Percentiles rank a stretch among this genome's conserved stretches.
Evolutionary conservation across 2,888 invertebrate genomes (phyloP).

Genomic region (Lissonota sp.): DNA sequence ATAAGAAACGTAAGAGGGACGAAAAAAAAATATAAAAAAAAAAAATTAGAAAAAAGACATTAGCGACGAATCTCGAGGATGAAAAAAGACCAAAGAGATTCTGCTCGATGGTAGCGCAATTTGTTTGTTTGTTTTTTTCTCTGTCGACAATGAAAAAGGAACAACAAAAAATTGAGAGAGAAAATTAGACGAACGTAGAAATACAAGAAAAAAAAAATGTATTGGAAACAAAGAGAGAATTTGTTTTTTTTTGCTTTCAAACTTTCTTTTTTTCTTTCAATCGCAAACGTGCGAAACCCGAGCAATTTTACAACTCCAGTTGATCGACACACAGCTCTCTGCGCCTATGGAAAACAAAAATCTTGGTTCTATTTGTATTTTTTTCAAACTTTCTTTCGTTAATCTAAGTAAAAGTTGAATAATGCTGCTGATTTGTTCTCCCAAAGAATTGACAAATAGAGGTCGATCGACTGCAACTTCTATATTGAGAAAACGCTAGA

Average conservation of each 20-base stretch:
- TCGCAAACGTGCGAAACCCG: slow-evolving; percentile 71
- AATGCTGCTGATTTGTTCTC: slow-evolving; percentile 79
- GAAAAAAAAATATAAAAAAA: slow-evolving; percentile 51
- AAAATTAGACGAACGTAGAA: slow-evolving; percentile 49
- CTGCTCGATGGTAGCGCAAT: too few species aligned
- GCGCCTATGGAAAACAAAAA: slow-evolving; percentile 82
- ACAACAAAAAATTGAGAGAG: slow-evolving; percentile 36
- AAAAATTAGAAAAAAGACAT: slow-evolving; percentile 59
- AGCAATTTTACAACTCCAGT: slow-evolving; percentile 79
- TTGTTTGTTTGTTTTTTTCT: too few species aligned
- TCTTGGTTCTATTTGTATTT: slow-evolving; percentile 68
- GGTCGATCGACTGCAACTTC: slow-evolving; percentile 80
- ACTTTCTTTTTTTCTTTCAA: slow-evolving; percentile 29
- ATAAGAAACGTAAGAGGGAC: slow-evolving; percentile 44
- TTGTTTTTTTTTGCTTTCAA: slow-evolving; percentile 1
- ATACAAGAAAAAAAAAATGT: slow-evolving; percentile 63
- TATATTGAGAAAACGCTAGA: slow-evolving; percentile 57
- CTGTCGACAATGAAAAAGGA: slow-evolving; percentile 29
- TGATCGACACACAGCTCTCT: slow-evolving; percentile 72
- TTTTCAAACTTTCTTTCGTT: slow-evolving; percentile 4
- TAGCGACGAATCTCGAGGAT: slow-evolving; percentile 49
- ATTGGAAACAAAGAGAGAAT: slow-evolving; percentile 45
- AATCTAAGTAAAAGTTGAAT: slow-evolving; percentile 75
- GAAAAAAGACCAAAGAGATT: slow-evolving; percentile 61
- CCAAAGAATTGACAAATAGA: slow-evolving; percentile 81